phyloP scores from a whole-genome alignment of 92 coral and sea anemone genomes.

The Bergia sp. region DNA sequence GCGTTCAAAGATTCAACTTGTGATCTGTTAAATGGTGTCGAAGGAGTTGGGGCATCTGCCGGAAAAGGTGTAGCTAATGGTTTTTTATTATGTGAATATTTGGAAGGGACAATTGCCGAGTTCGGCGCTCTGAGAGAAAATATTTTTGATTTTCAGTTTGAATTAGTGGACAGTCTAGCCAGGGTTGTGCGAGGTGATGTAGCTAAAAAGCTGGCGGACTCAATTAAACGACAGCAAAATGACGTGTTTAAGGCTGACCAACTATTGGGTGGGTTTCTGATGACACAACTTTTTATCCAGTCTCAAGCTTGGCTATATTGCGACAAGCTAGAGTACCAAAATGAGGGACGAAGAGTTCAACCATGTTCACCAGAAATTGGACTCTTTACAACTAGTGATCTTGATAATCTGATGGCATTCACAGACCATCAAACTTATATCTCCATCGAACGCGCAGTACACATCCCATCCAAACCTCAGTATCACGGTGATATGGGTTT shows the following conservation, averaged over 20 bases:
- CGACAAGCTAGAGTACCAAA: constrained; percentile 54
- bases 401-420: constrained; percentile 57
- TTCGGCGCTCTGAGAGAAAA: constrained; percentile 60
- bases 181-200: constrained; percentile 58
- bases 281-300: constrained; percentile 57
- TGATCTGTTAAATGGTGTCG: constrained; percentile 50
- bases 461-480: constrained; percentile 64
- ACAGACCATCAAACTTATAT: constrained; percentile 50
- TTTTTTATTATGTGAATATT: constrained; percentile 50
- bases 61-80: constrained; percentile 45
- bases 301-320: constrained; percentile 59
- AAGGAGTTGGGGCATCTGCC: constrained; percentile 33
- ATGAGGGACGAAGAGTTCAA: constrained; percentile 47
- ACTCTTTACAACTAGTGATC: constrained; percentile 49
- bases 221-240: constrained; percentile 30
- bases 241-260: constrained; percentile 44
- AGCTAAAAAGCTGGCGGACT: constrained; percentile 57
- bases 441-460: constrained; percentile 53
- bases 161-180: constrained; percentile 59
- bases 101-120: constrained; percentile 70
- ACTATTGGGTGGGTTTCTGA: constrained; percentile 54
- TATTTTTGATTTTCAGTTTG: constrained; percentile 71
- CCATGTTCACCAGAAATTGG: constrained; percentile 57
- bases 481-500: constrained; percentile 53
- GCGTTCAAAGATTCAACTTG: constrained; percentile 61